Evolutionary conservation across 2,888 invertebrate genomes (phyloP).

Genomic region (Trissoscelio sp.): DNA sequence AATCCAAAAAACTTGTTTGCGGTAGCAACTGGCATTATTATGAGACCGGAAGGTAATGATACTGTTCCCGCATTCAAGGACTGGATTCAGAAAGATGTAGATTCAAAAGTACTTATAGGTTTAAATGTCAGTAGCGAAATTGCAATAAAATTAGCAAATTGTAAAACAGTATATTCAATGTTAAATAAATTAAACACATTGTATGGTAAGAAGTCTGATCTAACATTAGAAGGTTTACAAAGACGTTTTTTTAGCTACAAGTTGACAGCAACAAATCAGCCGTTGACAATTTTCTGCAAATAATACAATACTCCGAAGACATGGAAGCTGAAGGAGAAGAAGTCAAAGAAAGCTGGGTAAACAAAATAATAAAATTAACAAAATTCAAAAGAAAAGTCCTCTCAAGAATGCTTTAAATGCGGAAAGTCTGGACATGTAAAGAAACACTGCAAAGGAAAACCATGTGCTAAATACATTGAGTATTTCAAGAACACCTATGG

Average conservation of each 20-base stretch:
- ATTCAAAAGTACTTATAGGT: conserved; percentile 72
- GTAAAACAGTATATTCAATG: conserved; percentile 51
- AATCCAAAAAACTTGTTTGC: not conserved
- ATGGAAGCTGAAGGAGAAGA: not conserved
- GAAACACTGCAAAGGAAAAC: no score
- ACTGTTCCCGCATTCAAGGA: not conserved
- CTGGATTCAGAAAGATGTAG: conserved; percentile 72
- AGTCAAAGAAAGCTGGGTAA: not conserved
- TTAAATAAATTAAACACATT: not conserved
- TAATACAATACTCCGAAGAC: not conserved
- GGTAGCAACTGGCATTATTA: not conserved
- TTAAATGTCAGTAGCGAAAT: conserved; percentile 32
- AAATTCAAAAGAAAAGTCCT: no score
- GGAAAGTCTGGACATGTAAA: no score
- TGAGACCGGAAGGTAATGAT: not conserved
- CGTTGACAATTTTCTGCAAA: not conserved
- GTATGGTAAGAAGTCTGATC: conserved; percentile 10
- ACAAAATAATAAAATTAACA: no score
- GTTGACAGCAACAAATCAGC: not conserved
- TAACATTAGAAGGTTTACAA: conserved; percentile 66
- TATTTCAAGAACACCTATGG: no score
- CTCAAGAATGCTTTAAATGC: no score
- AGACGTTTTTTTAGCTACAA: conserved; percentile 68
- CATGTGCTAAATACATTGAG: no score
- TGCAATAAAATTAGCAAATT: conserved; percentile 67